Percentiles rank a stretch among this genome's conserved stretches.
These are phyloP conservation scores for Oithona nana DNA, from an alignment of 2,888 invertebrate species.

Conservation along the genomic window DNA sequence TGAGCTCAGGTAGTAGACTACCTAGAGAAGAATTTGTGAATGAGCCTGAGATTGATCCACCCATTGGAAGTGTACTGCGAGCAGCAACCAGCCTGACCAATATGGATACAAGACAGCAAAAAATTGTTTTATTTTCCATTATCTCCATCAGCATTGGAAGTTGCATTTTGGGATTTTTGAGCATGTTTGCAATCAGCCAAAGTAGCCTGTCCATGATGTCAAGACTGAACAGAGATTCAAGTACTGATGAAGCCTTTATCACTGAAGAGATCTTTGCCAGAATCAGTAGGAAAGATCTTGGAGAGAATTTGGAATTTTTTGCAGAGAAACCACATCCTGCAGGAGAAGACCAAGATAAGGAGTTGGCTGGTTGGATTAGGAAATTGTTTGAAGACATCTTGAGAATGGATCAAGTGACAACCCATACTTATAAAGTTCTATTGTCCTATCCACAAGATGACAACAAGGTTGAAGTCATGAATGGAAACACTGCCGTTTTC, in stretches of 20 bases:
- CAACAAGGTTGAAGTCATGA: too few relatives aligned
- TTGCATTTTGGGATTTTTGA: neutral
- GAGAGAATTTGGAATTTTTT: neutral
- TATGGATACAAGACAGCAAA: neutral
- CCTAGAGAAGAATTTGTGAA: neutral
- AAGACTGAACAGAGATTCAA: neutral
- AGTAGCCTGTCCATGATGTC: neutral
- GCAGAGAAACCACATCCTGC: neutral
- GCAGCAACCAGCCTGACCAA: neutral
- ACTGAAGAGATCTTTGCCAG: neutral
- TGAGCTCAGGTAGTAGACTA: too few relatives aligned
- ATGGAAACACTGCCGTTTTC: too few relatives aligned
- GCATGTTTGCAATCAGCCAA: neutral
- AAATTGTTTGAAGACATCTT: neutral
- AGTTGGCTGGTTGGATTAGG: neutral
- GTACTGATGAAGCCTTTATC: neutral
- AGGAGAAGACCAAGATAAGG: neutral
- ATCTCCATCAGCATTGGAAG: neutral
- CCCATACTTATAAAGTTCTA: neutral
- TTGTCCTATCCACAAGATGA: neutral
- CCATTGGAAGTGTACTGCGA: neutral
- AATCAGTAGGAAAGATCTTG: neutral
- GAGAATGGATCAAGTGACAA: neutral
- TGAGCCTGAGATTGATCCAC: neutral
- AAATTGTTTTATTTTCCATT: neutral